A percentile compares a stretch with the other conserved stretches of the same genome.
phyloP scores from a whole-genome alignment of 2,797 vertebrate species.

The Pogoniulus pusillus region DNA sequence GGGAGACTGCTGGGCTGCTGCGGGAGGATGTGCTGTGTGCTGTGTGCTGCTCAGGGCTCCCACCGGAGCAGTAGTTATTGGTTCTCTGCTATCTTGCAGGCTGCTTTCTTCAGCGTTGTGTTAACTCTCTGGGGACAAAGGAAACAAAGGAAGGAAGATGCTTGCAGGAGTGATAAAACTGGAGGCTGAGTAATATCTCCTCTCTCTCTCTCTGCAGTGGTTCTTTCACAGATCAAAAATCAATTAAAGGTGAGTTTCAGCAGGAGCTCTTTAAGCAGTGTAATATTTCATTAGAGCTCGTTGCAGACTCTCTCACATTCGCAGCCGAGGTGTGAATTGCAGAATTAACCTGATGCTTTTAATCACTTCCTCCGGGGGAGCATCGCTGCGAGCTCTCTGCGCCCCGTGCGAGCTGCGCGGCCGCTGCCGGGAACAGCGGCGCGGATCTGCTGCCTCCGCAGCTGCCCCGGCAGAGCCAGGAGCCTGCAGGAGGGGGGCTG shows the following conservation, averaged over 20 bases:
- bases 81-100: slow-evolving; percentile 12
- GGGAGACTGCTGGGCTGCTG: slow-evolving; percentile 12
- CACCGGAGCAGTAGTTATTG: neutral
- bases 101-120: slow-evolving; percentile 18
- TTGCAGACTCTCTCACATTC: slow-evolving; percentile 67
- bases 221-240: slow-evolving; percentile 78
- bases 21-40: slow-evolving; percentile 21
- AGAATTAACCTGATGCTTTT: slow-evolving; percentile 72
- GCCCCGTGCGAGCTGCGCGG: slow-evolving; percentile 20
- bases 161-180: slow-evolving; percentile 28
- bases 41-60: slow-evolving; percentile 4
- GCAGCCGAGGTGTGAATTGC: slow-evolving; percentile 76
- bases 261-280: slow-evolving; percentile 77
- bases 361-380: slow-evolving; percentile 63
- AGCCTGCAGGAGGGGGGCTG: neutral
- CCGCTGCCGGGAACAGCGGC: neutral
- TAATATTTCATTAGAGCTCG: slow-evolving; percentile 78
- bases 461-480: neutral
- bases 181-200: slow-evolving; percentile 45
- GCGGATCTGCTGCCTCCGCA: neutral
- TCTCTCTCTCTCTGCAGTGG: slow-evolving; percentile 59
- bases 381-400: slow-evolving; percentile 6
- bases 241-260: slow-evolving; percentile 79
- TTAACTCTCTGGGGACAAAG: slow-evolving; percentile 51
- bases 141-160: slow-evolving; percentile 39